Evolutionary conservation across 2,113 vertebrate genomes (phyloP), one percentile per base, ranked within the genome.

Genomic region (Prietella phreatophila): DNA sequence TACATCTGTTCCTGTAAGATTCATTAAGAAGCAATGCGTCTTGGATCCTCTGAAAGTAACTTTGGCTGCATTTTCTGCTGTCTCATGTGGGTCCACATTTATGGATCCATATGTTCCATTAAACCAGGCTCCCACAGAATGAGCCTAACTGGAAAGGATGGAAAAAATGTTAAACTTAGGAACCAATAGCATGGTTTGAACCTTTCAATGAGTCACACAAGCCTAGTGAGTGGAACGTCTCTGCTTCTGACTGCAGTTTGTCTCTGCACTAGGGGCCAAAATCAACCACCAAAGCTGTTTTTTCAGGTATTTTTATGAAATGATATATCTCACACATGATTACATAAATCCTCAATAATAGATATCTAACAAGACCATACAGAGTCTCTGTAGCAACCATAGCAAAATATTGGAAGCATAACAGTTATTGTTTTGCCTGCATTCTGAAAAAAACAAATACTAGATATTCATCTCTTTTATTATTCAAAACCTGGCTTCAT

Each of bases 41-140:
- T 56, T 69, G 73, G 73, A 85, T 88, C 60, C 53, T 85, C 61
- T 42, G 60, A 80, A 88, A 85, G 73, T 56, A 65, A 58, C 33
- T 79, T 84, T 85, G 87, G 73, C 82, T 80, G 47, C 30, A 36
- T 56, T 88, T 85, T 88, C 69, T 88, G 87, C 87, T 88, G 82
- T 79, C 75, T 88, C 82, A 88, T 84, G 67, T 88, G 87, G 82
- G 73, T 69, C 33, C 30, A 27, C 71, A 58, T 85, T 88, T 80
- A 88, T 84, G 27, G 87, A 78, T 69, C 82, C 87, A 88, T 73
- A 84, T 88, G 87, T 88, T 88, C 83, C 61, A 88, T 85, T 84
- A 79, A 85, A 67, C 47, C 61, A n/a, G 61, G 53, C 82, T 78
- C 83, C 87, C 61, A 78, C 73, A 67, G 82, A 80, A 84, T 67